These are phyloP conservation scores for Ypsolopha scabrella DNA, from an alignment of 2,888 invertebrate species.

Conservation along the genomic window DNA sequence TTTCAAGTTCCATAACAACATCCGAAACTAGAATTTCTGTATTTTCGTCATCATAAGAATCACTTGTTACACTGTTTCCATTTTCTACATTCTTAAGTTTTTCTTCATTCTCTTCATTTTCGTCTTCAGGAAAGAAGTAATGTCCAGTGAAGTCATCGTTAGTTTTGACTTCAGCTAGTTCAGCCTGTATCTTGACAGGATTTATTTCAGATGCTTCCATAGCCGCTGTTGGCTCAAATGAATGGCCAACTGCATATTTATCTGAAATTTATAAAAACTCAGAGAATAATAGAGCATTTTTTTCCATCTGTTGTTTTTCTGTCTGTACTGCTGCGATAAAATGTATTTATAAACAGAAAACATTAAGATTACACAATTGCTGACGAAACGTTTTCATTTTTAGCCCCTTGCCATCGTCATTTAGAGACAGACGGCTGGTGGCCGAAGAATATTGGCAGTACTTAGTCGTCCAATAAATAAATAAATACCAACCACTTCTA, in stretches of 20 bases:
- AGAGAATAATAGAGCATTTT: too few relatives aligned
- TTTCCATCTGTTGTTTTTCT: too few relatives aligned
- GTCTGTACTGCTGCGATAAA: too few relatives aligned
- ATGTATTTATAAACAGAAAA: too few relatives aligned
- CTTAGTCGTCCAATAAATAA: too few relatives aligned
- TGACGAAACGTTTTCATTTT: too few relatives aligned
- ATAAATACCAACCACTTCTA: slow-evolving; percentile 22
- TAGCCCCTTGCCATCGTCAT: too few relatives aligned
- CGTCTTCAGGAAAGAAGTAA: slow-evolving; percentile 57
- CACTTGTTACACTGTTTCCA: slow-evolving; percentile 26
- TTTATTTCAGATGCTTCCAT: slow-evolving; percentile 20
- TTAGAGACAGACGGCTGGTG: too few relatives aligned
- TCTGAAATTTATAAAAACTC: slow-evolving; percentile 22
- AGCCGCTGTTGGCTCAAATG: slow-evolving; percentile 17
- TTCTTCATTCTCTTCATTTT: slow-evolving; percentile 11
- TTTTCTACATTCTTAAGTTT: slow-evolving; percentile 10
- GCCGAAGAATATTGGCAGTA: too few relatives aligned
- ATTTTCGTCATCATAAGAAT: slow-evolving; percentile 36
- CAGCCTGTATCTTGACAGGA: slow-evolving; percentile 47
- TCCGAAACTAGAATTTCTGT: slow-evolving; percentile 35
- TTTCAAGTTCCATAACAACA: slow-evolving; percentile 43
- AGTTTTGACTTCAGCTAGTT: slow-evolving; percentile 33
- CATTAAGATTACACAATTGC: too few relatives aligned
- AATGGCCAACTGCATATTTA: slow-evolving; percentile 21
- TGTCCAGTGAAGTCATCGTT: slow-evolving; percentile 53